Evolutionary conservation across 2,113 vertebrate genomes (phyloP).

Genomic region (Glaucomys volans): DNA sequence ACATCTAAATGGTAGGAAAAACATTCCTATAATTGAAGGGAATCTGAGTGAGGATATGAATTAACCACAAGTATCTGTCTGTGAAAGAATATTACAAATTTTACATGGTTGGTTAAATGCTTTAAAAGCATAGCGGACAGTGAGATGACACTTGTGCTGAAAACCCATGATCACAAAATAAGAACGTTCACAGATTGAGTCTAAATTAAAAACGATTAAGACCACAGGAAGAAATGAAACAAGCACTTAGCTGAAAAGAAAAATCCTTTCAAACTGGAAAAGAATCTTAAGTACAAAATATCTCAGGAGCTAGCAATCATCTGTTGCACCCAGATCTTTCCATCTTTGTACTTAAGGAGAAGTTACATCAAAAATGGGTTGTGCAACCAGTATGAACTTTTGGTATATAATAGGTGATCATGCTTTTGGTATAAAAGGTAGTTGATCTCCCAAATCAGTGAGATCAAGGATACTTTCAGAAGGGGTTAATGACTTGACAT

Average conservation of each 20-base stretch:
- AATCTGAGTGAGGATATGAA: neutral
- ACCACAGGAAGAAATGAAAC: neutral
- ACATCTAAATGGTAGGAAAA: neutral
- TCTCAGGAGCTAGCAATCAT: neutral
- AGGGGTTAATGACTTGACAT: neutral
- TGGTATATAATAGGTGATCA: neutral
- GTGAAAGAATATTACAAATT: neutral
- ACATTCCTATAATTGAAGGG: neutral
- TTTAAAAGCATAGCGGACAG: neutral
- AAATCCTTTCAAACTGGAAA: neutral
- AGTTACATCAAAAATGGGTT: neutral
- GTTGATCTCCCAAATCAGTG: neutral
- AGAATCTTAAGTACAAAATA: neutral
- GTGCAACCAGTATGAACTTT: neutral
- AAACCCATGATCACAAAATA: neutral
- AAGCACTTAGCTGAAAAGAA: neutral
- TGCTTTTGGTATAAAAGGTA: neutral
- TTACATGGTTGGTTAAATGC: neutral
- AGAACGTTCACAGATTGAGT: neutral
- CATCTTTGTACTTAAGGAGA: neutral
- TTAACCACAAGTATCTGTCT: neutral
- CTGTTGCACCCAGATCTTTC: neutral
- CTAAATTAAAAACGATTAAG: neutral
- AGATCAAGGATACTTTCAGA: neutral
- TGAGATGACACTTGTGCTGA: neutral